Base-by-base conservation (phyloP, 2,797 vertebrate species). In the Spatula clypeata region DNA sequence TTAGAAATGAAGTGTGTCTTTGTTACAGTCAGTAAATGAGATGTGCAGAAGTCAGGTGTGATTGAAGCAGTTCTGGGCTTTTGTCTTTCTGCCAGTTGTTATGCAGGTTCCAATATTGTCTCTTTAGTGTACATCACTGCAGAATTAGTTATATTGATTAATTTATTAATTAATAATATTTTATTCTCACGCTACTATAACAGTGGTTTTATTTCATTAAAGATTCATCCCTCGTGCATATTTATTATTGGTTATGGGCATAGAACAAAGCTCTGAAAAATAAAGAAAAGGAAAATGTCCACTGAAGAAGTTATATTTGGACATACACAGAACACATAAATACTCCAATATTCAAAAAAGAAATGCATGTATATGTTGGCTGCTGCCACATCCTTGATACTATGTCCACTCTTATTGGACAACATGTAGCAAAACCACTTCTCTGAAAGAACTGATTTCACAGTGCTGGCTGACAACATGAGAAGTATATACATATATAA, bases 1-100 rank as follows among this genome's bases (percentile, higher is more conserved):
- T 90, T 73, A 65, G 19, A 34, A 94, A 31, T 42, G 34, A 92
- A 95, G 57, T 87, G 40, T 86, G 38, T 69, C 86, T 82, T 94
- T 93, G 31, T 74, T 93, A 62, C 8, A 27, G 70, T 40, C 40
- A 74, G 85, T 79, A 93, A 95, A 86, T 65, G 73, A 93, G 42
- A 83, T 62, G 12, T 90, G 54, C 14, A 86, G 58, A 88, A 86
- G 36, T 54, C 45, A 87, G 42, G 75, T 19, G 16, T 64, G 42
- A 84, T 13, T 67, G n/a, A 84, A 75, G 49, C 1, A 40, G 20
- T 66, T 90, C 54, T 51, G 31, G 34, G 7, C 3, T 81, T 86
- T 93, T 93, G 45, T 79, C 79, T 86, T 93, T 94, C 45, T 79
- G 29, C 6, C 21, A 38, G 11, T 77, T 79, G 9, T 58, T 91